These are phyloP conservation scores for Lasioglossum oenotherae DNA, from an alignment of 2,888 invertebrate genomes.

Conservation along the genomic window DNA sequence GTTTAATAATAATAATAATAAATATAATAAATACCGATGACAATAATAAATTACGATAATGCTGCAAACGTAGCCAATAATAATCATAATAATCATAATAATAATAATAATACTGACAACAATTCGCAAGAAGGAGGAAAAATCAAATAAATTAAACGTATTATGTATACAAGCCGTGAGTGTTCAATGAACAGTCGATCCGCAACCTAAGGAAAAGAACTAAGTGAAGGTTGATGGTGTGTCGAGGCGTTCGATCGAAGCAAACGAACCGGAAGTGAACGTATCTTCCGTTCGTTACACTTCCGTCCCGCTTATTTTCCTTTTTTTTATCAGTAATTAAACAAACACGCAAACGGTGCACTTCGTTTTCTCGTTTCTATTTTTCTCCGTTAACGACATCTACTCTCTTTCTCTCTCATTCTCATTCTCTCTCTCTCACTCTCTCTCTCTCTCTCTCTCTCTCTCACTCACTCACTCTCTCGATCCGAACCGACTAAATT, in stretches of 20 bases:
- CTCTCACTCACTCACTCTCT: neutral
- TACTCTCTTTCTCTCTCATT: neutral
- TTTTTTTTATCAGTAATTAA: conserved; percentile 7
- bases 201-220: conserved; percentile 16
- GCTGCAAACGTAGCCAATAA: conserved; percentile 39
- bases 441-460: neutral
- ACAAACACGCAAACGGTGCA: conserved; percentile 50
- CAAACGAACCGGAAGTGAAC: conserved; percentile 21
- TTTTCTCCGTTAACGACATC: neutral
- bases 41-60: conserved; percentile 58
- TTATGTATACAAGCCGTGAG: neutral
- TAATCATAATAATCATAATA: conserved; percentile 58
- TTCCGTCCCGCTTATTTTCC: neutral
- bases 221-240: neutral
- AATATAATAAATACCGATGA: conserved; percentile 59
- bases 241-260: conserved; percentile 26
- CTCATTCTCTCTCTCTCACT: neutral
- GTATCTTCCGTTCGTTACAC: neutral
- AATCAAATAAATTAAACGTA: conserved; percentile 36
- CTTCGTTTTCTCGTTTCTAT: neutral
- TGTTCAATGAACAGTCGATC: conserved; percentile 38
- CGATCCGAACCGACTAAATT: conserved; percentile 38
- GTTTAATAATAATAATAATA: conserved; percentile 53
- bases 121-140: conserved; percentile 56
- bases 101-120: conserved; percentile 65